Base-by-base conservation (phyloP, 92 coral and sea anemone species). In the Epizoanthus scotinus region DNA sequence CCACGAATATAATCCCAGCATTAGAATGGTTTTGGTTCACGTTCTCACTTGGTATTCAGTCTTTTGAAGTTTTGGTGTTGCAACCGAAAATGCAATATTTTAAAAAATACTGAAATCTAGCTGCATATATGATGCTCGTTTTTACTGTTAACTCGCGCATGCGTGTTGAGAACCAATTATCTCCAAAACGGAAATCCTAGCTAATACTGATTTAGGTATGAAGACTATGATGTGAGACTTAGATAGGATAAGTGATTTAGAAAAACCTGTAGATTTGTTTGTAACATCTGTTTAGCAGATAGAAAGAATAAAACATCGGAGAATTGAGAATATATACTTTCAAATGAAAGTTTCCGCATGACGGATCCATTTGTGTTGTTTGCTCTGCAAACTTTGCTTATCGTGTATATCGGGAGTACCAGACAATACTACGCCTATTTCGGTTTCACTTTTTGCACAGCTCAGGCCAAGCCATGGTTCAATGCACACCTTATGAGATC, bases 121-220 rank as follows among this genome's bases (percentile, higher is more conserved):
- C 34, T 71, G 13, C 55, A 29, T 25, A 15, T 64, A 8, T 50
- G 42, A 18, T 28, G 27, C 38, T 3, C 4, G 17, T 36, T 70
- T 70, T 22, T 68, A 10, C 52, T 44, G 52, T 44, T 44, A 6
- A 6, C 20, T 5, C 60, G 59, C 60, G 77, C 77, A 70, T n/a
- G 77, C 61, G 61, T 6, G 40, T 52, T 71, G 24, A 24, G 44
- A 70, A 70, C 3, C 78, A 71, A 47, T 70, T 47, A 50, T 21
- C 58, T 24, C 53, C 40, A 19, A 61, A 61, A 61, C 52, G 52
- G 52, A 44, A 44, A 44, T 44, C 52, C 15, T 44, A 44, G 52
- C 52, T 44, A 8, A 44, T 8, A 44, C 14, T 44, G 52, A 12
- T 7, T 9, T n/a, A n/a, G n/a, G n/a, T n/a, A n/a, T n/a, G n/a